These are phyloP conservation scores for Arbacia lixula DNA, from an alignment of 53 echinoderm and acorn worm genomes.

Conservation along the genomic window DNA sequence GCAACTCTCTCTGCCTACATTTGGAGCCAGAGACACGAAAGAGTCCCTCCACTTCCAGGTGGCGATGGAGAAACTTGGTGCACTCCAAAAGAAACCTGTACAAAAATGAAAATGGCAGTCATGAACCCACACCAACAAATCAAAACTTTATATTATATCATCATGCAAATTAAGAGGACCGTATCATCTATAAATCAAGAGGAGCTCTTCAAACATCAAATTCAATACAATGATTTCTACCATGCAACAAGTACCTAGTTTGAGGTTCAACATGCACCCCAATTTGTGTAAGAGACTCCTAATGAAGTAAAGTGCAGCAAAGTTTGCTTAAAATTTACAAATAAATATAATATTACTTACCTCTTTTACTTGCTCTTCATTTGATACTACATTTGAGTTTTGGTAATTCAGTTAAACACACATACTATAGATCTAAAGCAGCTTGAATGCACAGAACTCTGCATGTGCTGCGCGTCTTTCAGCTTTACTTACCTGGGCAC, in stretches of 20 bases:
- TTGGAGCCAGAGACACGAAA: conserved; percentile 94
- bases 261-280: not conserved
- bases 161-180: no score
- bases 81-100: conserved; percentile 87
- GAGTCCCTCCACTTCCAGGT: conserved; percentile 84
- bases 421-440: not conserved
- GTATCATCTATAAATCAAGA: no score
- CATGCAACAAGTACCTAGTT: not conserved
- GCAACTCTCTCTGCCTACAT: conserved; percentile 80
- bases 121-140: not conserved
- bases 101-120: not conserved
- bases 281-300: not conserved
- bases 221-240: not conserved
- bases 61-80: conserved; percentile 74
- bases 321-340: not conserved
- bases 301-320: not conserved
- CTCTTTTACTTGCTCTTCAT: no score
- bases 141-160: not conserved
- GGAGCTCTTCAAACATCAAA: no score
- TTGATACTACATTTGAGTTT: no score
- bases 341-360: no score
- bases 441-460: not conserved
- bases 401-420: not conserved
- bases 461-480: not conserved
- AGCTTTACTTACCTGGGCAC: conserved; percentile 24